These are phyloP conservation scores for Ophiothrix spiculata DNA, from an alignment of 35 echinoderm and acorn worm species.

Conservation along the genomic window DNA sequence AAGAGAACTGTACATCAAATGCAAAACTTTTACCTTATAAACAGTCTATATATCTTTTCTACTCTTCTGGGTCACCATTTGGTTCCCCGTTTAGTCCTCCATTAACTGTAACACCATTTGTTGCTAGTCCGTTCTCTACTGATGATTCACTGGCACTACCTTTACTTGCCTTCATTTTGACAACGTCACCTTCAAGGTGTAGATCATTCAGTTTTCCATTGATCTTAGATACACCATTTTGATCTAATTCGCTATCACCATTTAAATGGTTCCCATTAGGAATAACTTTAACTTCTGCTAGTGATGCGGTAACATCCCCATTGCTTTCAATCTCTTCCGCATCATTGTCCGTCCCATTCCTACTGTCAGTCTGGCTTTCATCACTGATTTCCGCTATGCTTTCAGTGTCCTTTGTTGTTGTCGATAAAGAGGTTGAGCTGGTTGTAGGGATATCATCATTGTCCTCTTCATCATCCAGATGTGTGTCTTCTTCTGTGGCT, in stretches of 20 bases:
- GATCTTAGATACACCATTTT: neutral
- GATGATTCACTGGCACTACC: neutral
- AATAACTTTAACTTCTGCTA: neutral
- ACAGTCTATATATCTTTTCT: neutral
- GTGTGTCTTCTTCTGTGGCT: neutral
- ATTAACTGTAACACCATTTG: neutral
- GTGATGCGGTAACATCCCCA: neutral
- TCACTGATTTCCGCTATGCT: neutral
- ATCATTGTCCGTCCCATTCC: neutral
- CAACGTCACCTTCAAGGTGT: neutral
- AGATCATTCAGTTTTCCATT: neutral
- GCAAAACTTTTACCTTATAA: too few relatives aligned
- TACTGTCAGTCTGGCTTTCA: neutral
- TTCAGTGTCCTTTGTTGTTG: constrained; percentile 11
- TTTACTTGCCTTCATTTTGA: neutral
- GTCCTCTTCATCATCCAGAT: constrained; percentile 5
- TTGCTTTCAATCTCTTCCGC: neutral
- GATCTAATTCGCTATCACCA: constrained; percentile 1
- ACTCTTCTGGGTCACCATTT: neutral
- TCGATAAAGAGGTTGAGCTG: neutral
- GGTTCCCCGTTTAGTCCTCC: neutral
- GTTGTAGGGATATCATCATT: neutral
- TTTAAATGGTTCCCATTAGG: constrained; percentile 24
- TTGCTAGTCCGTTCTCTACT: neutral
- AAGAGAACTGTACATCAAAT: too few relatives aligned